Evolutionary conservation across 1,140 invertebrate genomes (phyloP), one percentile per base, ranked within the genome.

Genomic region (Elymnias hypermnestra): DNA sequence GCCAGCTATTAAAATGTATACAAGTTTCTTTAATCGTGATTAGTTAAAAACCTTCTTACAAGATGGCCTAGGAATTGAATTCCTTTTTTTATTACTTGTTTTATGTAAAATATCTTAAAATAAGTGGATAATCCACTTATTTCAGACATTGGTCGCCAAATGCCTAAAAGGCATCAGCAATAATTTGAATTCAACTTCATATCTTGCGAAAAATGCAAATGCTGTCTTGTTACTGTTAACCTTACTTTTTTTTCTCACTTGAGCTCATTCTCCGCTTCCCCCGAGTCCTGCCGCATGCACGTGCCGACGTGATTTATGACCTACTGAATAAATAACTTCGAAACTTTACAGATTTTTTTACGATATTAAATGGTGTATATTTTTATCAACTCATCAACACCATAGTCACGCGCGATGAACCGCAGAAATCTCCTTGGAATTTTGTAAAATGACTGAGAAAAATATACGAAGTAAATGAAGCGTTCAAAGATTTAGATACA

Each of bases 231-330:
- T 51, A 51, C 47, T 56, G 28, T 28, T 43, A 46, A 52, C 12
- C 23, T 17, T 48, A 43, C 38, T 12, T 42, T 51, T 41, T 18
- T 39, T 44, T 51, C 47, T 39, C 49, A 52, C 35, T 44, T 6
- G 28, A 44, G 37, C 28, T 41, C 53, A 50, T 33, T 45, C 56
- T 44, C 41, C 44, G 40, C 47, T 44, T 29, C 29, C 44, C 29
- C 48, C n/a, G 28, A 21, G 15, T 41, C 23, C 49, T 58, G 64
- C 57, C 63, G 51, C 35, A 37, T 48, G 54, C 72, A 82, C 69
- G 77, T 78, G 73, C 62, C 66, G 62, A 63, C 72, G 50, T 78
- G 77, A 82, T 82, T 77, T 82, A 82, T 78, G 49, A 51, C 62
- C 63, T 47, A 61, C 63, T 71, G 71, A 75, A 82, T 82, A 81